Base-by-base conservation (phyloP, 2,888 invertebrate species). In the Polylopha cassiicola region DNA sequence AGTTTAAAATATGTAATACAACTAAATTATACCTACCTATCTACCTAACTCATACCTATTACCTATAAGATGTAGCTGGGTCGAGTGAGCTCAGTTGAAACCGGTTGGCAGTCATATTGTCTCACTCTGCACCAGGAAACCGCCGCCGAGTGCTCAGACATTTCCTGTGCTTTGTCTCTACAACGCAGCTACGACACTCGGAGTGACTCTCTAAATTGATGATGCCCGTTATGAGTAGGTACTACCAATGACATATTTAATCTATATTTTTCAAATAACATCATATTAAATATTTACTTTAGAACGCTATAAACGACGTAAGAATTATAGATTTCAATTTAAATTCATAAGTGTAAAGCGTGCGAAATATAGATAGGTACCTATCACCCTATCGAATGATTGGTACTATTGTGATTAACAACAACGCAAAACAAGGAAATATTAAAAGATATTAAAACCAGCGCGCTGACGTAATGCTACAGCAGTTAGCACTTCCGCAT, bases 131-230 rank as follows among this genome's bases (percentile, higher is more conserved):
- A 81, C 76, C 80, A 82, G 81, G 81, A 81, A 81, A 79, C 73
- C 68, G 70, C 61, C 72, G 65, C 65, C 66, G 65, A 64, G 68
- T 66, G 64, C 72, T 64, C 69, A 73, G 72, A 77, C 73, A 55
- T 79, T 81, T 82, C 79, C 79, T 81, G 77, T 78, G 69, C 75
- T 76, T 78, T 75, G 75, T 77, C 69, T 74, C 67, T n/a, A n/a
- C n/a, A 62, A 53, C 60, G 61, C 53, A 65, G 60, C 59, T 61
- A 61, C 61, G 57, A 61, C 61, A 61, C 58, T 55, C 56, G 50
- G 53, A 34, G 41, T 41, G 41, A 34, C 41, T 41, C 37, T 36
- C 41, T 24, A 36, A 41, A 41, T 41, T 41, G 30, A 41, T 36
- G 41, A 41, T 30, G 36, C 41, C 41, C 41, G 36, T 39, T 32